Percentiles rank a stretch among this genome's conserved stretches.
Conservation (phyloP, 37 sponge, comb jelly and placozoan genomes). For the Ephydatia muelleri region DNA sequence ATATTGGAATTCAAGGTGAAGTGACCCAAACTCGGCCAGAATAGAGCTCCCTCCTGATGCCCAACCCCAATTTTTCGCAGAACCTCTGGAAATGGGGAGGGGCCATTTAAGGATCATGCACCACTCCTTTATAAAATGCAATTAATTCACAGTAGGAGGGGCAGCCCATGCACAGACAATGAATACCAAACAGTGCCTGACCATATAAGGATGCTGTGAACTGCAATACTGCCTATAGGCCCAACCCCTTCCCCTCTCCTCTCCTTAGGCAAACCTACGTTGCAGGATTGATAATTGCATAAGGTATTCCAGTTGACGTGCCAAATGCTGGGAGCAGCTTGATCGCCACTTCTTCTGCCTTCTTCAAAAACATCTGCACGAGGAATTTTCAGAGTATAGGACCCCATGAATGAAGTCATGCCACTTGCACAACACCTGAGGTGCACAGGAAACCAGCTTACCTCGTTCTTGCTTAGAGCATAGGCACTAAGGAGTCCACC, state of each 20-base stretch:
- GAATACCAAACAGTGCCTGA: background rate
- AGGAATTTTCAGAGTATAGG: background rate
- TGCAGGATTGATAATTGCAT: conserved; percentile 64
- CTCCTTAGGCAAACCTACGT: conserved; percentile 36
- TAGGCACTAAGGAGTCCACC: conserved; percentile 87
- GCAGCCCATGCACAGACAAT: too few species aligned
- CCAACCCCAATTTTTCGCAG: conserved; percentile 88
- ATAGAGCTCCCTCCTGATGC: conserved; percentile 84
- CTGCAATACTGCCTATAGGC: too few species aligned
- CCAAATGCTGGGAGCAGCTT: conserved; percentile 89
- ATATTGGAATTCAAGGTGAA: conserved; percentile 90
- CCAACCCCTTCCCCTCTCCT: too few species aligned
- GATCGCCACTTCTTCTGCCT: conserved; percentile 75
- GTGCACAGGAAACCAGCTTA: conserved; percentile 5
- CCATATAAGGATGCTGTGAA: background rate
- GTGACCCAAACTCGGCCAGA: conserved; percentile 90
- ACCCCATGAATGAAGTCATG: too few species aligned
- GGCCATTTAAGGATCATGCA: background rate
- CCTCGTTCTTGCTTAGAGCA: conserved; percentile 81
- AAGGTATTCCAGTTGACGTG: conserved; percentile 83
- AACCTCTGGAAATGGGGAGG: conserved; percentile 27
- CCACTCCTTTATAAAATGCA: background rate
- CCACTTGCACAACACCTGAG: background rate
- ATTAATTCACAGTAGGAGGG: too few species aligned
- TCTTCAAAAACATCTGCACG: conserved; percentile 75